Conservation (phyloP, 1,140 invertebrate genomes). For the Hypothenemus hampei region DNA sequence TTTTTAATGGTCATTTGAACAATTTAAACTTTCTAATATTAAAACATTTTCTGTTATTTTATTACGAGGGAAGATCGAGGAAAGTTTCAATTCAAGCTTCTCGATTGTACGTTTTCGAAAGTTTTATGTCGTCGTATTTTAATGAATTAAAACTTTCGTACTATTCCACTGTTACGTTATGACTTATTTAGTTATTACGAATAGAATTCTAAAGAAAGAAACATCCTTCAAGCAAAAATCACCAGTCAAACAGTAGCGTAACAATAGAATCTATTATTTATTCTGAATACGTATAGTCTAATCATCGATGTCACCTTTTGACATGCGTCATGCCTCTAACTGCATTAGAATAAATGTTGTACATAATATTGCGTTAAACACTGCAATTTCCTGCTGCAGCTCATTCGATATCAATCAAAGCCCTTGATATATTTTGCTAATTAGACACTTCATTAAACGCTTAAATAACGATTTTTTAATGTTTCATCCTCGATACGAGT, state of each 20-base stretch:
- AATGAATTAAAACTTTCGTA: conserved; percentile 22
- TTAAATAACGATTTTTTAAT: no score
- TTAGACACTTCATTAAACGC: no score
- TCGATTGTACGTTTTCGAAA: conserved; percentile 38
- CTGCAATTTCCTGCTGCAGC: neutral
- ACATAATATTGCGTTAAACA: conserved; percentile 14
- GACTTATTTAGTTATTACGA: no score
- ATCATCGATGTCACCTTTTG: conserved; percentile 32
- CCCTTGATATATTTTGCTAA: conserved; percentile 6
- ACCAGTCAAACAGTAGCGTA: conserved; percentile 5
- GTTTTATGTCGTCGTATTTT: conserved; percentile 27
- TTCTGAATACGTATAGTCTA: conserved; percentile 24
- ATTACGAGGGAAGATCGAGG: conserved; percentile 27
- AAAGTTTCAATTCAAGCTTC: conserved; percentile 36
- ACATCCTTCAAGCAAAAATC: no score
- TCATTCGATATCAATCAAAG: conserved; percentile 3
- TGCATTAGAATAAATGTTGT: conserved; percentile 23
- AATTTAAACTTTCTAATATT: conserved; percentile 43
- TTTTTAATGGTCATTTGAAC: conserved; percentile 40
- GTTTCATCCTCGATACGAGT: no score
- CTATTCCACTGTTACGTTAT: no score
- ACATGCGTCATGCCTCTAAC: conserved; percentile 30
- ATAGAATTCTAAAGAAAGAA: no score
- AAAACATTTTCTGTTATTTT: conserved; percentile 38
- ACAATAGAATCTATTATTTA: conserved; percentile 18